phyloP scores from a whole-genome alignment of 2,888 invertebrate species.

The Hofmannophila pseudospretella region DNA sequence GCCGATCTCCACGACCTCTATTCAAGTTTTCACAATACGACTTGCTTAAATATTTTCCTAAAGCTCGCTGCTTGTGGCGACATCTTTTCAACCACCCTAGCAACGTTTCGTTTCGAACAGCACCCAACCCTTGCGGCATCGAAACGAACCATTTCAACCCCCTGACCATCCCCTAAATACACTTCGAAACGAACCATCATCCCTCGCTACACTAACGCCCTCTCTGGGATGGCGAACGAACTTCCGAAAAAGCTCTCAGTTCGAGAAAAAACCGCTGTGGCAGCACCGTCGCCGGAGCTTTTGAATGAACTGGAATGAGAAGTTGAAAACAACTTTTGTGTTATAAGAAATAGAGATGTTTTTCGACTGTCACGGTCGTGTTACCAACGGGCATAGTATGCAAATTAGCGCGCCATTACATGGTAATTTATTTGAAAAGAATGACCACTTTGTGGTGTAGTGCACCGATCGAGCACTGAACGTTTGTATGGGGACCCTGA shows the following conservation, averaged over 20 bases:
- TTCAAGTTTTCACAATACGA: too few species aligned
- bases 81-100: conserved; percentile 31
- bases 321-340: conserved; percentile 32
- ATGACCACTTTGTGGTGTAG: conserved; percentile 76
- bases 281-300: conserved; percentile 51
- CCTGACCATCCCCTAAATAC: background rate
- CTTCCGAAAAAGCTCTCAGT: conserved; percentile 55
- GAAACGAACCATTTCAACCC: conserved; percentile 16
- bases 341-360: conserved; percentile 32
- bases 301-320: conserved; percentile 52
- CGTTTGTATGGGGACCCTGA: conserved; percentile 75
- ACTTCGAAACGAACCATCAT: background rate
- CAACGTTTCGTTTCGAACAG: conserved; percentile 16
- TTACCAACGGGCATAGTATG: conserved; percentile 60
- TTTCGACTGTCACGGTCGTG: conserved; percentile 32
- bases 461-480: conserved; percentile 71
- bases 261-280: conserved; percentile 42
- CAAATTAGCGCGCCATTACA: conserved; percentile 76
- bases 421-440: conserved; percentile 78
- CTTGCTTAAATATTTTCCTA: too few species aligned
- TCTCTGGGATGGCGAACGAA: conserved; percentile 60
- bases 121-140: conserved; percentile 22
- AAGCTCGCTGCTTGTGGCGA: conserved; percentile 22
- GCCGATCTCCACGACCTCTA: too few species aligned
- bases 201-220: conserved; percentile 44